Base-by-base conservation (phyloP, 2,888 invertebrate species). In the Germaria angustata region DNA sequence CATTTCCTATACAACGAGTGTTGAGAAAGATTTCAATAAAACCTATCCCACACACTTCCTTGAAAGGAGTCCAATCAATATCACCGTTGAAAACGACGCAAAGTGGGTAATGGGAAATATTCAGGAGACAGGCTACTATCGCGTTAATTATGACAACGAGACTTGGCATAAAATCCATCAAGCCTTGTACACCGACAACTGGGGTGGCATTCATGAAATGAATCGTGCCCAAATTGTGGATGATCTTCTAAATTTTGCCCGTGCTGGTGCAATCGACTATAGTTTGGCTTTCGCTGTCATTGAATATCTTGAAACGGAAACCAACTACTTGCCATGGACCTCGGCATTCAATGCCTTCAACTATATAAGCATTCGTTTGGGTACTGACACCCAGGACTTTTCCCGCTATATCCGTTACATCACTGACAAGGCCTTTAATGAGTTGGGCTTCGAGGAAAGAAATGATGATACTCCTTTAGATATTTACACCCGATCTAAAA, bases 141-240 rank as follows among this genome's bases (percentile, higher is more conserved):
- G 95, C 85, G 94, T 95, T 2, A 95, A 95, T 88, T 96, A 96
- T 85, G 95, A 95, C 44, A 86, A 86, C 0, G 87, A 87, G 0
- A 95, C 95, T 87, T 96, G 95, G 95, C 85, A 87, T 66, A 85
- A 79, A 3, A 88, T 90, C n/a, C 88, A 86, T 28, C 17, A 75
- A 0, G 85, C 86, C 0, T 57, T 88, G 0, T 63, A 86, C 4
- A 0, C 32, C 0, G 20, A 44, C 2, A 85, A 87, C 7, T 90
- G 88, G 87, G 75, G 86, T 39, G 85, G 69, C 2, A 94, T 96
- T 65, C 92, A 94, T 84, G 93, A 93, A 51, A 89, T 94, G 11
- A 96, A 96, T 89, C 92, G 95, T 86, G 96, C 96, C 3, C 96
- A 97, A 91, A 92, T 95, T 24, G 93, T 98, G 11, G 95, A 97